Conservation (phyloP, 2,888 invertebrate genomes). For the Macroteleia sp. region DNA sequence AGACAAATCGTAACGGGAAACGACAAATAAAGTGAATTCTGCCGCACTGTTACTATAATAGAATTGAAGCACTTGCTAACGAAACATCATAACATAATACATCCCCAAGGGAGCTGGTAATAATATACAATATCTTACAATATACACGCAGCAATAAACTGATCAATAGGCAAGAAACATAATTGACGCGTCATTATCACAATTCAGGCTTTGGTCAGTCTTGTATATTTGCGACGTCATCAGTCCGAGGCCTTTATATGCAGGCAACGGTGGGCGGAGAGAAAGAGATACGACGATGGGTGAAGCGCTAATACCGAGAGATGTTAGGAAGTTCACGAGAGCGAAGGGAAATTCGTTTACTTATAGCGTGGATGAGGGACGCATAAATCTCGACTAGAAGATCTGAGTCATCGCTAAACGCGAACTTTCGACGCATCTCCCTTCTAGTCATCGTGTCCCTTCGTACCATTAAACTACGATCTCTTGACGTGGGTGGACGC, state of each 20-base stretch:
- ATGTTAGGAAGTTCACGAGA: slow-evolving; percentile 52
- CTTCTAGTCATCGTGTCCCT: slow-evolving; percentile 66
- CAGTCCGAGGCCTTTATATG: slow-evolving; percentile 26
- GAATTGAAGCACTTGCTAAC: slow-evolving; percentile 47
- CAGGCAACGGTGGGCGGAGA: slow-evolving; percentile 5
- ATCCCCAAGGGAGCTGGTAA: slow-evolving; percentile 43
- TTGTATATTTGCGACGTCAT: slow-evolving; percentile 29
- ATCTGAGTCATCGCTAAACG: slow-evolving; percentile 62
- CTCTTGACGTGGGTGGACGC: slow-evolving; percentile 60
- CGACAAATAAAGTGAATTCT: slow-evolving; percentile 55
- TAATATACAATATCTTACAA: slow-evolving; percentile 46
- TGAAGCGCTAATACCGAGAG: slow-evolving; percentile 32
- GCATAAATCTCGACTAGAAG: slow-evolving; percentile 73
- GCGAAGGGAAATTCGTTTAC: slow-evolving; percentile 74
- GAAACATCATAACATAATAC: slow-evolving; percentile 54
- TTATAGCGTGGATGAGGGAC: slow-evolving; percentile 68
- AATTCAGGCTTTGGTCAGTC: slow-evolving; percentile 52
- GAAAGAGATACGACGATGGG: slow-evolving; percentile 28
- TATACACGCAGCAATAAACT: slow-evolving; percentile 48
- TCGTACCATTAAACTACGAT: slow-evolving; percentile 73
- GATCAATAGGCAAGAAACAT: slow-evolving; percentile 62
- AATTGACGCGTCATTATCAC: slow-evolving; percentile 64
- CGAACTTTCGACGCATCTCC: slow-evolving; percentile 71
- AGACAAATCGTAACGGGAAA: slow-evolving; percentile 49
- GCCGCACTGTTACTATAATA: slow-evolving; percentile 23